Percentiles rank a stretch among this genome's conserved stretches.
Conservation (phyloP, 2,888 invertebrate genomes). For the Heliconius charithonia region DNA sequence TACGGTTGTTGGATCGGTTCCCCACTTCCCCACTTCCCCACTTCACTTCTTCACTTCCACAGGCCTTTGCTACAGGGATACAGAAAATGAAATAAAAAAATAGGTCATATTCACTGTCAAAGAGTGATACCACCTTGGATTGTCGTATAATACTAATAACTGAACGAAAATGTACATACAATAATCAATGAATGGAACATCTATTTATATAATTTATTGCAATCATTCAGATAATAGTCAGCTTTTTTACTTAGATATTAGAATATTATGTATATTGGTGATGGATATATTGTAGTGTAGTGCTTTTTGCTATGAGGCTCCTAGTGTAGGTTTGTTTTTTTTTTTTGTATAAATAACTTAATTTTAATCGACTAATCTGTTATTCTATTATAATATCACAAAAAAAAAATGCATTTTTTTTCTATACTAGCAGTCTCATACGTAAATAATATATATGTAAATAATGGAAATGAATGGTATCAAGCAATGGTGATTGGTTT, state of each 20-base stretch:
- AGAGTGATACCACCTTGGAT: not conserved
- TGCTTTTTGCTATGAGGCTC: not conserved
- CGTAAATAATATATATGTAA: not conserved
- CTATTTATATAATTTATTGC: no score
- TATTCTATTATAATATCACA: not conserved
- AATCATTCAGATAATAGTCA: not conserved
- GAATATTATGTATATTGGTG: conserved; percentile 13
- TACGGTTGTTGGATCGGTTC: no score
- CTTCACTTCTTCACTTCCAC: no score
- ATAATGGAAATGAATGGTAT: not conserved
- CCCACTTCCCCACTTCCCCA: no score
- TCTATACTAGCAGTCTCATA: not conserved
- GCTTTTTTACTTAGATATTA: conserved; percentile 6
- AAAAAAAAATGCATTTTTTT: not conserved
- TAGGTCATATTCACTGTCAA: not conserved
- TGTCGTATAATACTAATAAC: not conserved
- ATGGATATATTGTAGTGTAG: conserved; percentile 20
- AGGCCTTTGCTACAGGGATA: not conserved
- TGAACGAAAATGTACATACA: not conserved
- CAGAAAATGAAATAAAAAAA: not conserved
- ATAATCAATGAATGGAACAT: not conserved
- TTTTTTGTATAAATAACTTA: not conserved
- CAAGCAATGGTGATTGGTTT: not conserved
- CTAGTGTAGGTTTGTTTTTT: not conserved
- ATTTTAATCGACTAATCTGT: not conserved